Base-by-base conservation (phyloP, 2,888 invertebrate species). In the Cecidostiba fungosa region DNA sequence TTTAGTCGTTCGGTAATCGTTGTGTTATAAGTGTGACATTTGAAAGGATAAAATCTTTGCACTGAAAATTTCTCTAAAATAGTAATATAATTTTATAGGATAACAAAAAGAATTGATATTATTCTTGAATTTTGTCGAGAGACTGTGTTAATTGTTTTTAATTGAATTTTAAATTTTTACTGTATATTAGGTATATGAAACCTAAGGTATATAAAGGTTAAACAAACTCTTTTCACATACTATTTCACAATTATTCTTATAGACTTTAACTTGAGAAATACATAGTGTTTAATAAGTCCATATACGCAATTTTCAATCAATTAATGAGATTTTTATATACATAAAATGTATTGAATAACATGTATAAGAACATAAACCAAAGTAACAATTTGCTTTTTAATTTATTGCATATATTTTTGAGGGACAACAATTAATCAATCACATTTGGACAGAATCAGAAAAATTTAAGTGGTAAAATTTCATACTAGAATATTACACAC, bases 311-410 rank as follows among this genome's bases (percentile, higher is more conserved):
- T 77, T 54, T 69, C 69, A 66, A 62, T 66, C 47, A 2, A 39
- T 32, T 62, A n/a, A 43, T 70, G 36, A 77, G 59, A 59, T 77
- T 77, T 23, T 39, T 36, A 62, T 62, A 14, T 62, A 26, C 39
- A 39, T 39, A 8, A 23, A 72, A 39, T 39, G 19, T 72, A 39
- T 72, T n/a, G 23, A 72, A 5, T 66, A 39, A 43, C 39, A 72
- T 39, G 39, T 62, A 62, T 62, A 62, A 62, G 62, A 36, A 32
- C n/a, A n/a, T 70, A 79, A 70, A 78, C 79, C 79, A 79, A 79
- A 79, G 79, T 79, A 70, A 69, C 23, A 43, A 69, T 78, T 8
- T 69, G 29, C 23, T 78, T 32, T 26, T 79, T 72, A 43, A 79
- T 79, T 70, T 50, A 36, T 32, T 19, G 19, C 47, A 19, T 39